Evolutionary conservation across 2,797 vertebrate species (phyloP).

Genomic region (Clangula hyemalis): DNA sequence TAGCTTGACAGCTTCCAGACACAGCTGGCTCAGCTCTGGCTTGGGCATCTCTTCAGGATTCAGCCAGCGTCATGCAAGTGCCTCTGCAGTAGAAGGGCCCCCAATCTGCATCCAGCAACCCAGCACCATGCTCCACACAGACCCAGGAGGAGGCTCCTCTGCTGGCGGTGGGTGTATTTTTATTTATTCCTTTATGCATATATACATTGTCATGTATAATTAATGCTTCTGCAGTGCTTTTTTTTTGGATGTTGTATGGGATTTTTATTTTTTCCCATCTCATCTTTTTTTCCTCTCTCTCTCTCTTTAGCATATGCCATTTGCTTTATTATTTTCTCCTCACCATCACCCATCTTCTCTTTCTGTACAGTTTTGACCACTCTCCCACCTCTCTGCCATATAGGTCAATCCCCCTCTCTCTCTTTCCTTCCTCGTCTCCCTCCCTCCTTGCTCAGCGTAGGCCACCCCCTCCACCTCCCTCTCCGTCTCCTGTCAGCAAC

Average conservation of each 20-base stretch:
- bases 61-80: background rate
- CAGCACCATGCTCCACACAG: fast-evolving
- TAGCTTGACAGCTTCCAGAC: background rate
- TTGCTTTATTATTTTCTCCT: background rate
- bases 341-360: background rate
- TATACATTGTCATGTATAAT: slow-evolving; percentile 5
- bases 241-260: background rate
- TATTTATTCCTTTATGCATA: slow-evolving; percentile 8
- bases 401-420: background rate
- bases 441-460: background rate
- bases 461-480: background rate
- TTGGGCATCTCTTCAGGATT: background rate
- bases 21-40: background rate
- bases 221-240: background rate
- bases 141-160: background rate
- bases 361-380: background rate
- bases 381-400: background rate
- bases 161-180: background rate
- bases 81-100: background rate
- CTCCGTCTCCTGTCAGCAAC: slow-evolving; percentile 49
- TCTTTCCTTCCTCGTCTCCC: background rate
- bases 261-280: background rate
- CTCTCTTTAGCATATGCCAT: background rate
- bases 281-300: background rate
- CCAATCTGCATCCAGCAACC: background rate